A percentile compares a stretch with the other conserved stretches of the same genome.
Conservation (phyloP, 2,113 vertebrate species). For the Aegypius monachus region DNA sequence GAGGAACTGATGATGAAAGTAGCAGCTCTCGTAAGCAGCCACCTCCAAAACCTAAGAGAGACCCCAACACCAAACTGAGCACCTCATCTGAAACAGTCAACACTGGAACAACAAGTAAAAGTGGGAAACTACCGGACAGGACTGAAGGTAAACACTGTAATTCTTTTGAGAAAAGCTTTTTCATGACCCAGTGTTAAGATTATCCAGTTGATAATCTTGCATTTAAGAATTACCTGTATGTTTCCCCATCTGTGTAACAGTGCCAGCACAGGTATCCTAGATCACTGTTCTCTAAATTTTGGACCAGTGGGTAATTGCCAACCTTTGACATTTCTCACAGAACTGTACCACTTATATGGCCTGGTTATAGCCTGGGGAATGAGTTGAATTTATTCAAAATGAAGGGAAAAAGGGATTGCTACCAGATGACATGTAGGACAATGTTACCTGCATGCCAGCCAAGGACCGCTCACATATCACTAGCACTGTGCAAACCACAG, state of each 20-base stretch:
- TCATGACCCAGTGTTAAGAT: neutral
- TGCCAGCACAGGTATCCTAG: neutral
- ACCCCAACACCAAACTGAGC: conserved; percentile 95
- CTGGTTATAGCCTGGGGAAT: neutral
- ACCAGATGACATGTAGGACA: neutral
- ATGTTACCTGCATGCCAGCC: neutral
- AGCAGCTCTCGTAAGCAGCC: conserved; percentile 89
- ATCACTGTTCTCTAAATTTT: neutral
- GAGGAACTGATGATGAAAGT: conserved; percentile 85
- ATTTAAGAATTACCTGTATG: neutral
- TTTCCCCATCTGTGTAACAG: neutral
- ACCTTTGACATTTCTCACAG: neutral
- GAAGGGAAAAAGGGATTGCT: neutral
- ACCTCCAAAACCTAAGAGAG: conserved; percentile 92
- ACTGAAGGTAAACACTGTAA: conserved; percentile 71
- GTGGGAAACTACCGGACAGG: conserved; percentile 78
- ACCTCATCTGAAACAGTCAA: conserved; percentile 91
- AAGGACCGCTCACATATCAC: too few species aligned
- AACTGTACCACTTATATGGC: fast-evolving
- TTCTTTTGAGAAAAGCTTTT: neutral
- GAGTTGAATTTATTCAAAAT: neutral
- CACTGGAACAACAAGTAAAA: conserved; percentile 71
- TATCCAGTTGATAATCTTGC: neutral
- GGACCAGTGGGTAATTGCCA: neutral
- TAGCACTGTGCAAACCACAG: neutral